phyloP scores from a whole-genome alignment of 2,113 vertebrate species.

The Sterrhoptilus dennistouni region DNA sequence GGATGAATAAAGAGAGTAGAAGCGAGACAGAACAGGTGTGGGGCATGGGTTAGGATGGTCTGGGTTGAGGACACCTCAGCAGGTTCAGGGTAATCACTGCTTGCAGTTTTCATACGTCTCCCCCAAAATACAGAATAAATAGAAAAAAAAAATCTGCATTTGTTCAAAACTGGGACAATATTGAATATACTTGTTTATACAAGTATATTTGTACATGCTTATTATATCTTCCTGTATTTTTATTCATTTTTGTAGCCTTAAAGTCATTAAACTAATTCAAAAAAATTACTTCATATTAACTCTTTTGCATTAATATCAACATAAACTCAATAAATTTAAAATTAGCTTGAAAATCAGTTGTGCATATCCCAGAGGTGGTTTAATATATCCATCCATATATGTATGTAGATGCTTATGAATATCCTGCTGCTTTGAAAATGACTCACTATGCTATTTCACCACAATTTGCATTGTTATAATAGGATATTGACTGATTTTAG shows the following conservation, averaged over 20 bases:
- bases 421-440: constrained; percentile 77
- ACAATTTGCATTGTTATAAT: constrained; percentile 98
- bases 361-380: constrained; percentile 1
- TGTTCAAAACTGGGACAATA: background rate
- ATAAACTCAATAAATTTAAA: constrained; percentile 21
- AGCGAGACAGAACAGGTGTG: accelerated
- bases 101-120: background rate
- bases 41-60: background rate
- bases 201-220: background rate
- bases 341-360: constrained; percentile 42
- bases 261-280: background rate
- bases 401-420: constrained; percentile 76
- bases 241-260: background rate
- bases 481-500: constrained; percentile 93
- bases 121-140: background rate
- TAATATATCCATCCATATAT: background rate
- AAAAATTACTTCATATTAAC: background rate
- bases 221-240: background rate
- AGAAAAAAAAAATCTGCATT: background rate
- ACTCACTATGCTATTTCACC: constrained; percentile 83
- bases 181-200: background rate
- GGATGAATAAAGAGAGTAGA: background rate
- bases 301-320: background rate
- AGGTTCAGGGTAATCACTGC: background rate
- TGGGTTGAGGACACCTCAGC: background rate